Percentiles rank a stretch among this genome's conserved stretches.
These are phyloP conservation scores for Callithrix jacchus DNA, from an alignment of 2,113 vertebrate species.

Conservation along the genomic window DNA sequence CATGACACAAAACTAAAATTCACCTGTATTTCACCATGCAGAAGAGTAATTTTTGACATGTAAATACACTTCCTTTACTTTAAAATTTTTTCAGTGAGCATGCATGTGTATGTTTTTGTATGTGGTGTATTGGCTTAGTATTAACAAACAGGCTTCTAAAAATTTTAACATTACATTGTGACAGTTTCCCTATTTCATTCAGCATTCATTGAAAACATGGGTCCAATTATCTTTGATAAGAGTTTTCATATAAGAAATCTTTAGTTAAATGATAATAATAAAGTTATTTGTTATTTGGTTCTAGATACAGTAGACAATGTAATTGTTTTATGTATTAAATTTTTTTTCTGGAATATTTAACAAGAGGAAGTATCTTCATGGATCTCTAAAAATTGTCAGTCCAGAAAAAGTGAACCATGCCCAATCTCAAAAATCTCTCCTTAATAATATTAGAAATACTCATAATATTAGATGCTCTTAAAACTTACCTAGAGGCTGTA, in stretches of 20 bases:
- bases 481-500: background rate
- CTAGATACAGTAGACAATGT: background rate
- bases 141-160: background rate
- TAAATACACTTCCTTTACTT: background rate
- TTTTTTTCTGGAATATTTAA: background rate
- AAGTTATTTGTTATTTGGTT: background rate
- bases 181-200: background rate
- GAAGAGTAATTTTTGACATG: background rate
- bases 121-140: background rate
- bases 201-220: background rate
- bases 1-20: background rate
- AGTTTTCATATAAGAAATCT: background rate
- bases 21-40: background rate
- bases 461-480: background rate
- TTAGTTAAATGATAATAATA: background rate
- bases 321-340: background rate
- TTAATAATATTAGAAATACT: background rate
- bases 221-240: background rate
- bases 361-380: background rate
- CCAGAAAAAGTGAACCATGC: background rate
- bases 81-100: background rate
- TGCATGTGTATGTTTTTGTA: background rate
- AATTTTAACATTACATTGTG: background rate
- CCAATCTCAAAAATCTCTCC: background rate
- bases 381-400: background rate